These are phyloP conservation scores for Ophioninae sp. DNA, from an alignment of 2,888 invertebrate species.

Conservation along the genomic window DNA sequence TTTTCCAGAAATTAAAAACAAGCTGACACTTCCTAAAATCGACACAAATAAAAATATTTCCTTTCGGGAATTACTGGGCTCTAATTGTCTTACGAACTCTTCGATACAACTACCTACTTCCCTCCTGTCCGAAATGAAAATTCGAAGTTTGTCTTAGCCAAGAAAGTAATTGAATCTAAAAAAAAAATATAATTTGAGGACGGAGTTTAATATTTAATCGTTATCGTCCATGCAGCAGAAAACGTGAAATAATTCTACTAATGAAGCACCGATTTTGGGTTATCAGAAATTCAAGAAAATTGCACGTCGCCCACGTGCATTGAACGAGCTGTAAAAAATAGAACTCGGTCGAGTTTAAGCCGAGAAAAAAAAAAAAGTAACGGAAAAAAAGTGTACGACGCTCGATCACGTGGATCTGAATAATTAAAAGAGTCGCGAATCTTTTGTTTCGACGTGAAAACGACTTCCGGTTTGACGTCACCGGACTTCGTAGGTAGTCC, in stretches of 20 bases:
- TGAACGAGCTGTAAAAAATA: constrained; percentile 5
- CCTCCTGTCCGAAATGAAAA: background rate
- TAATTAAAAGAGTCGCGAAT: constrained; percentile 68
- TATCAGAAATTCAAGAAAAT: background rate
- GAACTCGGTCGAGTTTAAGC: constrained; percentile 20
- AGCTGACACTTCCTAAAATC: no score
- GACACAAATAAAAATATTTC: no score
- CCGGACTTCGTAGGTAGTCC: constrained; percentile 36
- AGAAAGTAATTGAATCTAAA: no score
- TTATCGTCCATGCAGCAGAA: background rate
- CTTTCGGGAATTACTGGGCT: no score
- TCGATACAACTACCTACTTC: background rate
- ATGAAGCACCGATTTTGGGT: background rate
- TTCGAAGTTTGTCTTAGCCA: no score
- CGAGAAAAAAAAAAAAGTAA: constrained; percentile 45
- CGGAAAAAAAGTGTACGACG: constrained; percentile 51
- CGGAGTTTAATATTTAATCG: background rate
- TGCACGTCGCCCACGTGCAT: background rate
- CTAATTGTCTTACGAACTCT: background rate
- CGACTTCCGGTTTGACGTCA: constrained; percentile 60
- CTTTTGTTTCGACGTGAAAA: constrained; percentile 63
- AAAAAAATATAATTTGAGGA: no score
- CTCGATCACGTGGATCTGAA: constrained; percentile 63
- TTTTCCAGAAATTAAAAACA: background rate
- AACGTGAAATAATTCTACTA: background rate